Evolutionary conservation across 1,140 invertebrate species (phyloP).

Genomic region (Stegodyphus mimosarum): DNA sequence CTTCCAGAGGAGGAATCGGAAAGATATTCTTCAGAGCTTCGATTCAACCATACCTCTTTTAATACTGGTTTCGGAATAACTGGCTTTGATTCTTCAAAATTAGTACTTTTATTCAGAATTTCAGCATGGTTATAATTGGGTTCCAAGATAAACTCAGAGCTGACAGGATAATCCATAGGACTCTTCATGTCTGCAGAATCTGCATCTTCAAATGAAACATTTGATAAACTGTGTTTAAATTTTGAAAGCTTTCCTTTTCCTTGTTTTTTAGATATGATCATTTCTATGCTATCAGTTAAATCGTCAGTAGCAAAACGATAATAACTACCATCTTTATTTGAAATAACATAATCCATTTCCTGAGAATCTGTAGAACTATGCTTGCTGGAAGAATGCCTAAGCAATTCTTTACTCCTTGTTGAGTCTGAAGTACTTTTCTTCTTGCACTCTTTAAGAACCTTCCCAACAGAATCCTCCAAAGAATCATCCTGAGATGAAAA

Average conservation of each 20-base stretch:
- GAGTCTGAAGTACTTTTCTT: constrained; percentile 41
- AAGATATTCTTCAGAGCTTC: constrained; percentile 29
- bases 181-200: constrained; percentile 28
- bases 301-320: constrained; percentile 57
- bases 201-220: constrained; percentile 45
- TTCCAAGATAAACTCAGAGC: not conserved
- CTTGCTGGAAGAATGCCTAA: constrained; percentile 25
- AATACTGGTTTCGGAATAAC: not conserved
- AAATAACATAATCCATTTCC: constrained; percentile 49
- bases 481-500: constrained; percentile 71
- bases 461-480: constrained; percentile 66
- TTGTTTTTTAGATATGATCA: constrained; percentile 59
- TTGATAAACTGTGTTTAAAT: constrained; percentile 46
- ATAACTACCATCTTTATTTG: constrained; percentile 57
- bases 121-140: not conserved
- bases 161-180: constrained; percentile 20
- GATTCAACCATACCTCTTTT: constrained; percentile 14
- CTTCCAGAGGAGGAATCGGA: constrained; percentile 46
- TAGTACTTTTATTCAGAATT: not conserved
- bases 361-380: constrained; percentile 50
- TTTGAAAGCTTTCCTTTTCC: constrained; percentile 39
- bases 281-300: constrained; percentile 58
- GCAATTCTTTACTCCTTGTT: constrained; percentile 22
- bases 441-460: constrained; percentile 65
- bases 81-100: not conserved